Percentiles rank a stretch among this genome's conserved stretches.
Conservation (phyloP, 2,888 invertebrate genomes). For the Chironomus riparius region DNA sequence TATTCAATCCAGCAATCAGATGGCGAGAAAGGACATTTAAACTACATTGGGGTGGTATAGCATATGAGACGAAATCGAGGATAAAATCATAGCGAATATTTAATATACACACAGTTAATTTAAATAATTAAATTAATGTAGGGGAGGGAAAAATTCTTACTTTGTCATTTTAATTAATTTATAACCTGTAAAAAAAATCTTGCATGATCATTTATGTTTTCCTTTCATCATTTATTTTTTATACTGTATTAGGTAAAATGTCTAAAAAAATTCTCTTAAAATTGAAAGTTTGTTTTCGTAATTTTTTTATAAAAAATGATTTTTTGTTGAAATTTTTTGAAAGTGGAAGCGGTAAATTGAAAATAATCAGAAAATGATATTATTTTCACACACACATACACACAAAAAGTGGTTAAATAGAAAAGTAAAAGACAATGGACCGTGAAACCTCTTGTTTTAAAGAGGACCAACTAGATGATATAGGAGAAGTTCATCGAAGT, state of each 20-base stretch:
- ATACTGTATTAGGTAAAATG: too few species aligned
- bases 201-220: background rate
- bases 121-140: background rate
- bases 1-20: conserved; percentile 78
- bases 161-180: background rate
- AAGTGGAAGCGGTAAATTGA: background rate
- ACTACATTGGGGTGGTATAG: conserved; percentile 91
- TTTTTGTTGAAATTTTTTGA: background rate
- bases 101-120: background rate
- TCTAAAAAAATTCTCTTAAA: background rate
- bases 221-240: background rate
- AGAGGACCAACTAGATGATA: background rate
- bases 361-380: background rate
- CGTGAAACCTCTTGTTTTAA: background rate
- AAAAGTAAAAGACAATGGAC: background rate
- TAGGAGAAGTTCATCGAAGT: background rate
- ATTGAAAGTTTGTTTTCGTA: background rate
- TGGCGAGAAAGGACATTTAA: conserved; percentile 91
- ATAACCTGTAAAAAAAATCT: background rate
- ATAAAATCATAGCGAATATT: conserved; percentile 44
- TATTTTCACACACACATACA: background rate
- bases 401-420: background rate
- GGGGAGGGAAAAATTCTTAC: background rate
- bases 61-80: conserved; percentile 76
- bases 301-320: background rate